Evolutionary conservation across 2,888 invertebrate genomes (phyloP).

Genomic region (Tanypteryx hageni): DNA sequence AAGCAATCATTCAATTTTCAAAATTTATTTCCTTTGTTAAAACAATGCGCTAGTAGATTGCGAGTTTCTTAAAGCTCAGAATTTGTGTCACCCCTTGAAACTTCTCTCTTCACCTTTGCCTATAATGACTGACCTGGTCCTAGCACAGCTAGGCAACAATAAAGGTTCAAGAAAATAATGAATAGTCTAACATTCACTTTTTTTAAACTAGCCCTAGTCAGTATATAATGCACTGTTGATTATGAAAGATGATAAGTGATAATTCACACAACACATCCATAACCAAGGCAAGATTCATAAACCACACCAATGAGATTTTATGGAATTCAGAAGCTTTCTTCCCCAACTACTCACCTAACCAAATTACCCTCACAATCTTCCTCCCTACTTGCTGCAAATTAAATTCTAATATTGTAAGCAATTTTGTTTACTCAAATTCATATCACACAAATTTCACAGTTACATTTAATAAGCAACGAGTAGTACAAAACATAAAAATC

Average conservation of each 20-base stretch:
- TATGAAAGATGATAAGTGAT: constrained; percentile 43
- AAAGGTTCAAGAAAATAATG: constrained; percentile 49
- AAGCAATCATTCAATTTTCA: constrained; percentile 23
- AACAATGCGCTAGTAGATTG: constrained; percentile 4
- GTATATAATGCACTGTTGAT: constrained; percentile 58
- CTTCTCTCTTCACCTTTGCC: constrained; percentile 17
- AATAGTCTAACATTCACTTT: constrained; percentile 46
- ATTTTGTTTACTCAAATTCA: background rate
- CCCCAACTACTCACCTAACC: constrained; percentile 46
- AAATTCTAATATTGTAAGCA: background rate
- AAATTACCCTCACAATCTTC: constrained; percentile 1
- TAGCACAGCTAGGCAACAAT: constrained; percentile 57
- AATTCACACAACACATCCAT: constrained; percentile 42
- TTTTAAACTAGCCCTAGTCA: constrained; percentile 26
- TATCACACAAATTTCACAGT: background rate
- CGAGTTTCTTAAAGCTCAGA: background rate
- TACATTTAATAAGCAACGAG: constrained; percentile 31
- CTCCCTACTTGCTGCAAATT: constrained; percentile 46
- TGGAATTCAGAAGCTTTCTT: constrained; percentile 20
- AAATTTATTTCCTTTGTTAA: constrained; percentile 10
- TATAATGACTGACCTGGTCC: constrained; percentile 26
- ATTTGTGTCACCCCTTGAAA: background rate
- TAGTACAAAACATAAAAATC: constrained; percentile 10
- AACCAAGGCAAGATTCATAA: constrained; percentile 26
- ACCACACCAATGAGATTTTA: constrained; percentile 20